These are phyloP conservation scores for Catagonus wagneri DNA, from an alignment of 2,113 vertebrate species.

Conservation along the genomic window DNA sequence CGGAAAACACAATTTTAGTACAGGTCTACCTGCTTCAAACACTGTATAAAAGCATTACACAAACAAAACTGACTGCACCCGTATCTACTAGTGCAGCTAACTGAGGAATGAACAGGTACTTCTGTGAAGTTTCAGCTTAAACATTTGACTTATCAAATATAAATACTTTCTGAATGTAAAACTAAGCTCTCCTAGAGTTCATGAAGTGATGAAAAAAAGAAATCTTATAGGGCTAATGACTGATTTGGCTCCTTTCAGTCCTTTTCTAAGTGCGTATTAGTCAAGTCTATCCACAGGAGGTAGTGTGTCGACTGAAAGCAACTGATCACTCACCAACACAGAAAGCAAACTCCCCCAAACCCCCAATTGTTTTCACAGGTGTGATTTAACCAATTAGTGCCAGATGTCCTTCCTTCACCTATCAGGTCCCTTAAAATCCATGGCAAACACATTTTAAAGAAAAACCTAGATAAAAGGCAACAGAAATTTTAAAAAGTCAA, in stretches of 20 bases:
- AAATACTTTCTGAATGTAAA: slow-evolving; percentile 69
- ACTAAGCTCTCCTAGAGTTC: slow-evolving; percentile 60
- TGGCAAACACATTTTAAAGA: background rate
- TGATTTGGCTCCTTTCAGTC: slow-evolving; percentile 11
- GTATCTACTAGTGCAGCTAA: slow-evolving; percentile 16
- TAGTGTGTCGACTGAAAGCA: slow-evolving; percentile 47
- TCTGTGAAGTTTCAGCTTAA: slow-evolving; percentile 12
- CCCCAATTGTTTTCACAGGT: background rate
- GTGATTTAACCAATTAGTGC: background rate
- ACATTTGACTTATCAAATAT: slow-evolving; percentile 66
- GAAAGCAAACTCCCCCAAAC: background rate
- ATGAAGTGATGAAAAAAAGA: slow-evolving; percentile 51
- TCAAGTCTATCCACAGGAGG: slow-evolving; percentile 65
- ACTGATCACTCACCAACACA: slow-evolving; percentile 2
- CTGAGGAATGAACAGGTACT: background rate
- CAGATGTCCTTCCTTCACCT: background rate
- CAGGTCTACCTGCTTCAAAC: slow-evolving; percentile 34
- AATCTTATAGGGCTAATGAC: slow-evolving; percentile 12
- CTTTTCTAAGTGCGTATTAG: slow-evolving; percentile 58
- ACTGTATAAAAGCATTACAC: slow-evolving; percentile 16
- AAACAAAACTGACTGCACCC: background rate
- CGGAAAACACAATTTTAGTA: slow-evolving; percentile 23
- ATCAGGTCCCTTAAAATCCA: background rate
- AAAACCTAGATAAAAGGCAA: background rate
- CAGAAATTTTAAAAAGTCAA: slow-evolving; percentile 1